phyloP scores from a whole-genome alignment of 1,140 invertebrate species.

The Heterodera carotae region DNA sequence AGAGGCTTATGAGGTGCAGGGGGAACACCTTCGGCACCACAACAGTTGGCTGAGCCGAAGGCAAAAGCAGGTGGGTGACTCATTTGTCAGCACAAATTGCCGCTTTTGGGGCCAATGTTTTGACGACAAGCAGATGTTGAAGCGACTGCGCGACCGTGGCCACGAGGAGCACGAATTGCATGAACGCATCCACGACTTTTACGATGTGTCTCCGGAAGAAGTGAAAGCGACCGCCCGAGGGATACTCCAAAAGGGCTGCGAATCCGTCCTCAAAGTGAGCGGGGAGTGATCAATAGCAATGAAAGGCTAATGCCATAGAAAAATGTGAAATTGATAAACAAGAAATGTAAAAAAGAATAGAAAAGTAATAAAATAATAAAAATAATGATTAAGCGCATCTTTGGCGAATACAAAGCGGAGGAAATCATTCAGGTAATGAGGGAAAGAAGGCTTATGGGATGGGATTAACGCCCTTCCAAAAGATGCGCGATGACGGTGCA shows the following conservation, averaged over 20 bases:
- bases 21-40: constrained; percentile 5
- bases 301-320: no score
- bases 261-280: constrained; percentile 15
- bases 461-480: neutral
- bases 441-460: neutral
- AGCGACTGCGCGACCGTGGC: constrained; percentile 15
- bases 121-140: constrained; percentile 2
- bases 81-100: neutral
- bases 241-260: constrained; percentile 20
- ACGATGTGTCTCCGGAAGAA: constrained; percentile 27
- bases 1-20: constrained; percentile 1
- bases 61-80: constrained; percentile 10
- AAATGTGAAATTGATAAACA: no score
- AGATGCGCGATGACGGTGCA: constrained; percentile 40
- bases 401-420: constrained; percentile 45
- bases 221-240: constrained; percentile 24
- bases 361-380: neutral
- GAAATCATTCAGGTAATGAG: constrained; percentile 30
- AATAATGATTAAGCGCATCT: constrained; percentile 11
- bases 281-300: no score
- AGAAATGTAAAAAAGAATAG: no score
- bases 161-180: constrained; percentile 28
- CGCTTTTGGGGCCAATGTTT: no score
- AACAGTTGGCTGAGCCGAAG: constrained; percentile 12
- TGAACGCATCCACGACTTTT: constrained; percentile 25